A percentile compares a stretch with the other conserved stretches of the same genome.
Evolutionary conservation across 2,888 invertebrate species (phyloP).

Genomic region (Clistopyga incitator): DNA sequence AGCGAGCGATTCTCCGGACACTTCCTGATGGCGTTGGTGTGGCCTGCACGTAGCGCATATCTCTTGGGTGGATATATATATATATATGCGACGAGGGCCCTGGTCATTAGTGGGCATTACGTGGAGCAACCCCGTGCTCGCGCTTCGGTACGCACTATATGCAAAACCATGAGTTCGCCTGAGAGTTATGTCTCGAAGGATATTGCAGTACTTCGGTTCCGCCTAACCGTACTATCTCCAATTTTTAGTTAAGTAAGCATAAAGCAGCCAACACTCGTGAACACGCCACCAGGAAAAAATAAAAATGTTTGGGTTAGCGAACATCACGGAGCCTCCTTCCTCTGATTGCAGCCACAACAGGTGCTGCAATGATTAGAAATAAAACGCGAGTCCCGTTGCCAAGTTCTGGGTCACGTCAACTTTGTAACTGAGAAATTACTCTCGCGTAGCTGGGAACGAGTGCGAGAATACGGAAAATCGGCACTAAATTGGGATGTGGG

Average conservation of each 20-base stretch:
- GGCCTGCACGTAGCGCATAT: constrained; percentile 8
- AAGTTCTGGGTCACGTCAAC: constrained; percentile 23
- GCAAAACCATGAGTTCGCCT: constrained; percentile 36
- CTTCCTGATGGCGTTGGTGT: constrained; percentile 52
- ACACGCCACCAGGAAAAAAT: background rate
- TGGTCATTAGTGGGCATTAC: constrained; percentile 59
- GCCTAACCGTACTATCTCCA: constrained; percentile 28
- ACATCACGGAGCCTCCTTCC: background rate
- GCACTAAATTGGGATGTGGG: too few relatives aligned
- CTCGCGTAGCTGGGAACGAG: too few relatives aligned
- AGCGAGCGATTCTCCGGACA: constrained; percentile 18
- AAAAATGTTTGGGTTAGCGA: constrained; percentile 27
- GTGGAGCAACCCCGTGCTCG: constrained; percentile 24
- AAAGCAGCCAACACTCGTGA: constrained; percentile 9
- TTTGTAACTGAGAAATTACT: constrained; percentile 2
- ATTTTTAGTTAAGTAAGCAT: constrained; percentile 24
- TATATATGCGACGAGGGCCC: constrained; percentile 9
- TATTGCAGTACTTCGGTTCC: constrained; percentile 35
- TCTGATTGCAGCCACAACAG: constrained; percentile 24
- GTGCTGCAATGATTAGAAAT: constrained; percentile 55
- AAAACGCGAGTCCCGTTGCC: constrained; percentile 45
- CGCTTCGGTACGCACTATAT: constrained; percentile 30
- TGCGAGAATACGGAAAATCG: too few relatives aligned
- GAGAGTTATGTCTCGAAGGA: constrained; percentile 39
- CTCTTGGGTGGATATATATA: background rate